Base-by-base conservation (phyloP, 2,113 vertebrate genomes). In the Sceloporus tristichus region DNA sequence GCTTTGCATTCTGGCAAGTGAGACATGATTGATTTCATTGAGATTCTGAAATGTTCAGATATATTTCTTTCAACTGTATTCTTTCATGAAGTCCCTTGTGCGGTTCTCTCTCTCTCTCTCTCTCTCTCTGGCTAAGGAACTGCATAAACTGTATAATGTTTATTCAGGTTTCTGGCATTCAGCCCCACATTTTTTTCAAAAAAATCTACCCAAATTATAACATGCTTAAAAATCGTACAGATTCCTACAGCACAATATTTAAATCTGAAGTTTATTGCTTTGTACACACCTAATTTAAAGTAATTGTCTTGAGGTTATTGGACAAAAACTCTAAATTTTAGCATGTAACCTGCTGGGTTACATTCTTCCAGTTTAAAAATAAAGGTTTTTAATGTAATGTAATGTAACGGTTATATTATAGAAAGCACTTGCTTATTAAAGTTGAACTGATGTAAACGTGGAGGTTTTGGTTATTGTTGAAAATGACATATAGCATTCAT, bases 371-470 rank as follows among this genome's bases (percentile, higher is more conserved):
- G 74, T 83, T 89, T 79, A 23, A 71, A 62, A 88, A 82, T 59
- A 38, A 91, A 88, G 81, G 59, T 85, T 87, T 74, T 93, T 34
- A n/a, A 1, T 11, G 76, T 86, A 89, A 91, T 38, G 48, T 76
- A 65, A 81, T 75, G 85, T 84, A 89, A 89, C 0, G 11, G 85
- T 89, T 89, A 14, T 78, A 42, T 42, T 82, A 59, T 2, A 73
- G 84, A 82, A 91, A 94, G 73, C 74, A 91, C 79, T 82, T 83
- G 11, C 91, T 95, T 94, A 94, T 92, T 93, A 93, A 88, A 89
- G 85, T 85, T 90, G 91, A 91, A 91, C 85, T 90, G 84, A 0
- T 23, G 76, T 54, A 1, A 84, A 85, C 85, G 27, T 27, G 59
- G 9, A 19, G 88, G 83, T 68, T 75, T 74, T 21, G 0, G 90